phyloP scores from a whole-genome alignment of 2,797 vertebrate genomes.

The Schizopygopsis pylzovi region DNA sequence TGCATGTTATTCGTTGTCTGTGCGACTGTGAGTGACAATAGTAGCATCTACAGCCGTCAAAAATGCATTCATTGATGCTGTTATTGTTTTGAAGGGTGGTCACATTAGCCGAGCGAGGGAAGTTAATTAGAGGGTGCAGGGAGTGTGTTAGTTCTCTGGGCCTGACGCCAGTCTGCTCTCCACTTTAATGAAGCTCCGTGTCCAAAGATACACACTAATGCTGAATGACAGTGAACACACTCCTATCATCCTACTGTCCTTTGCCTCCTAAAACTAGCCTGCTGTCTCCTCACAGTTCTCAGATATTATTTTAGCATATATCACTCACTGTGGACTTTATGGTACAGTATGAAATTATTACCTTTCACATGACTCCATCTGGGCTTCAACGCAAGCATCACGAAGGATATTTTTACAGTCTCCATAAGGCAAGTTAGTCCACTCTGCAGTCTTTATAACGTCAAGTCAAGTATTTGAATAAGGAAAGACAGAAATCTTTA shows the following conservation, averaged over 20 bases:
- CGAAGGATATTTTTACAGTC: background rate
- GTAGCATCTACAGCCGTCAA: background rate
- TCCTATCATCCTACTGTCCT: background rate
- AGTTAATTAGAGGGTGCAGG: conserved; percentile 57
- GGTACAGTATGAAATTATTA: background rate
- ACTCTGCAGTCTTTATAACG: background rate
- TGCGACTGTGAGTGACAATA: conserved; percentile 31
- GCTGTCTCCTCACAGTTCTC: conserved; percentile 1
- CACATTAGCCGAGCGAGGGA: conserved; percentile 36
- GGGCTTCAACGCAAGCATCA: background rate
- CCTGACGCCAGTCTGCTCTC: conserved; percentile 50
- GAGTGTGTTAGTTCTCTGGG: conserved; percentile 52
- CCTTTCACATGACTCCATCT: conserved; percentile 2
- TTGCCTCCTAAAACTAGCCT: background rate
- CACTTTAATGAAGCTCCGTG: conserved; percentile 28
- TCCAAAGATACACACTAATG: conserved; percentile 43
- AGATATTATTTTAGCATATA: background rate
- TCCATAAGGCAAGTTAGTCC: background rate
- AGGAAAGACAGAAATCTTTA: background rate
- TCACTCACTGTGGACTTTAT: background rate
- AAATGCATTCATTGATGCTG: conserved; percentile 30
- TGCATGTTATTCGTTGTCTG: conserved; percentile 13
- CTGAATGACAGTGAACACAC: conserved; percentile 20
- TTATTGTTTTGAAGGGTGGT: conserved; percentile 58
- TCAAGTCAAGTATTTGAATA: background rate